Evolutionary conservation across 1,140 invertebrate genomes (phyloP).

Genomic region (Gryon sp.): DNA sequence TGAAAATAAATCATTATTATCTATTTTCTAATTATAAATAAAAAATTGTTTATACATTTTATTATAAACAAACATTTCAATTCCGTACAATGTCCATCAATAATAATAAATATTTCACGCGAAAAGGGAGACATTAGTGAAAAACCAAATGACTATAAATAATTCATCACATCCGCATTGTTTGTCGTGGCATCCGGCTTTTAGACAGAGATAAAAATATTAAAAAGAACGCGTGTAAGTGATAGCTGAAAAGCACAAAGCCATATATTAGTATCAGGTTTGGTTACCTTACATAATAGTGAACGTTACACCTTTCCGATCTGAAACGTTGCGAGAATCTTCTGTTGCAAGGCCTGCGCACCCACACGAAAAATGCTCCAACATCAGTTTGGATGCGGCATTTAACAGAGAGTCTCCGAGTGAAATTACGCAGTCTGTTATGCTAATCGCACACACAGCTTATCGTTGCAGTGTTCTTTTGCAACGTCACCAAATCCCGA

Average conservation of each 20-base stretch:
- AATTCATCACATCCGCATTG: slow-evolving; percentile 5
- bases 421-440: slow-evolving; percentile 47
- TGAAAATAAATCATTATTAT: too few relatives aligned
- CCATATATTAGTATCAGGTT: slow-evolving; percentile 20
- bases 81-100: neutral
- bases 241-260: slow-evolving; percentile 37
- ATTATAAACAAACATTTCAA: too few relatives aligned
- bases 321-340: slow-evolving; percentile 43
- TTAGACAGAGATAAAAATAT: neutral
- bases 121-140: too few relatives aligned
- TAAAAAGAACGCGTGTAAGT: slow-evolving; percentile 19
- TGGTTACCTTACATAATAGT: slow-evolving; percentile 23
- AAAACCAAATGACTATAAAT: slow-evolving; percentile 3
- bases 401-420: slow-evolving; percentile 1
- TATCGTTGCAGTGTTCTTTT: slow-evolving; percentile 9
- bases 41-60: too few relatives aligned
- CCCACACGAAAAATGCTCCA: slow-evolving; percentile 35
- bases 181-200: neutral
- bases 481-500: slow-evolving; percentile 26
- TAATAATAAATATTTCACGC: neutral
- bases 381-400: slow-evolving; percentile 4
- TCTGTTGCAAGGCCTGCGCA: slow-evolving; percentile 44
- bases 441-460: slow-evolving; percentile 38
- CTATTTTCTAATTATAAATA: too few relatives aligned
- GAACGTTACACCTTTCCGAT: slow-evolving; percentile 34